A percentile compares a stretch with the other conserved stretches of the same genome.
Conservation (phyloP, 2,888 invertebrate genomes). For the Amphipyra tragopoginis region DNA sequence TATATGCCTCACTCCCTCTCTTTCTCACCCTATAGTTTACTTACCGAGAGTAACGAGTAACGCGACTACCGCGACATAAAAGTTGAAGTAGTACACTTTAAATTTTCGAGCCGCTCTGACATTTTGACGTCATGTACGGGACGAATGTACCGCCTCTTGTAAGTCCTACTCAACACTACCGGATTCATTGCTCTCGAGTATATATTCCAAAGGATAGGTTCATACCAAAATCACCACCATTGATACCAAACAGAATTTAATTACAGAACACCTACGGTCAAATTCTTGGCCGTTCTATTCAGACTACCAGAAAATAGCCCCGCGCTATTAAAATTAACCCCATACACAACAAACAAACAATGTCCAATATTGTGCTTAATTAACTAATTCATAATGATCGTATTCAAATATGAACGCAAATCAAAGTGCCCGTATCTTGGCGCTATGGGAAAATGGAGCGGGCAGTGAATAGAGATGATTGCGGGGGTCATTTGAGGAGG, state of each 20-base stretch:
- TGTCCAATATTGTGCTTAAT: slow-evolving; percentile 80
- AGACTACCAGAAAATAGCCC: slow-evolving; percentile 37
- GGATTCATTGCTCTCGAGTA: too few relatives aligned
- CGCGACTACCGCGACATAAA: too few relatives aligned
- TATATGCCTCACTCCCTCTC: too few relatives aligned
- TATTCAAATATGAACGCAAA: slow-evolving; percentile 85
- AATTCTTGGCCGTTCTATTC: slow-evolving; percentile 38
- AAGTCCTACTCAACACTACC: too few relatives aligned
- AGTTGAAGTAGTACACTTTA: too few relatives aligned
- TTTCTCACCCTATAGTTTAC: too few relatives aligned
- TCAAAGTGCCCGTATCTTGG: slow-evolving; percentile 87
- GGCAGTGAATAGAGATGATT: slow-evolving; percentile 84
- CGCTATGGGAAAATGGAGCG: slow-evolving; percentile 84
- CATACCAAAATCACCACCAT: slow-evolving; percentile 12
- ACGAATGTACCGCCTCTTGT: too few relatives aligned
- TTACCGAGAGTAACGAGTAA: too few relatives aligned
- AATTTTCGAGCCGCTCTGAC: too few relatives aligned
- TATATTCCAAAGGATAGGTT: too few relatives aligned
- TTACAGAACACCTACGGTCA: slow-evolving; percentile 67
- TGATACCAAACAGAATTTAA: slow-evolving; percentile 54
- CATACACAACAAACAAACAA: slow-evolving; percentile 51
- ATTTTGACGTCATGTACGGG: too few relatives aligned
- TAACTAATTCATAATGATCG: slow-evolving; percentile 83
- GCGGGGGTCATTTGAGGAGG: slow-evolving; percentile 87
- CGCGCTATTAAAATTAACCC: slow-evolving; percentile 59